Evolutionary conservation across 2,797 vertebrate species (phyloP).

Genomic region (Halcyon smyrnensis): DNA sequence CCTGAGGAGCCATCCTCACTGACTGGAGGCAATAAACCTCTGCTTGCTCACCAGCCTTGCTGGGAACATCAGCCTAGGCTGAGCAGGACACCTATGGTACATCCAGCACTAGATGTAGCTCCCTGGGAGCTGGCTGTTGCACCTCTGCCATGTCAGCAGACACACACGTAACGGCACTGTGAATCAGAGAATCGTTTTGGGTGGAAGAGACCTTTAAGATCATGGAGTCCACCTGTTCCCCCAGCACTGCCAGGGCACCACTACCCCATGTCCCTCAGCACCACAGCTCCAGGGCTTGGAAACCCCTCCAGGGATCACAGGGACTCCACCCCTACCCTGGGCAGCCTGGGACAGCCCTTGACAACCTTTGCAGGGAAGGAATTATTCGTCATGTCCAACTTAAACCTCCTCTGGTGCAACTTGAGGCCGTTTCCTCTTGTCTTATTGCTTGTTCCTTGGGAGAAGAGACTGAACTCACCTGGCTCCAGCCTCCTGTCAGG

Average conservation of each 20-base stretch:
- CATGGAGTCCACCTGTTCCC: neutral
- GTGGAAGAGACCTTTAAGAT: neutral
- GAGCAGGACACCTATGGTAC: neutral
- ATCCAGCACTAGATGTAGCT: neutral
- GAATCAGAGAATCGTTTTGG: neutral
- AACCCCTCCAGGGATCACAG: neutral
- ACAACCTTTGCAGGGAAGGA: no score
- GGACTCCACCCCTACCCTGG: no score
- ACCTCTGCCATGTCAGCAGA: neutral
- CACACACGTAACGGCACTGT: neutral
- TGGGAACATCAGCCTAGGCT: neutral
- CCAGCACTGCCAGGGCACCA: neutral
- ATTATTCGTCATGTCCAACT: neutral
- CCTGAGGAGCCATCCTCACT: neutral
- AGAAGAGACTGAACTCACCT: no score
- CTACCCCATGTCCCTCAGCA: neutral
- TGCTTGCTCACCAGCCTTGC: neutral
- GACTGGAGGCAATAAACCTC: neutral
- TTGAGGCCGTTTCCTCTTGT: neutral
- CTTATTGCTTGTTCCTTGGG: neutral
- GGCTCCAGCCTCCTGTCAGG: no score
- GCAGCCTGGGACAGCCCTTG: no score
- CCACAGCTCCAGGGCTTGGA: neutral
- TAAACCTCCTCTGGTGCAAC: neutral
- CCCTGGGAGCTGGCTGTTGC: fast-evolving